Evolutionary conservation across 1,140 invertebrate species (phyloP).

Genomic region (Drosophila tristis): DNA sequence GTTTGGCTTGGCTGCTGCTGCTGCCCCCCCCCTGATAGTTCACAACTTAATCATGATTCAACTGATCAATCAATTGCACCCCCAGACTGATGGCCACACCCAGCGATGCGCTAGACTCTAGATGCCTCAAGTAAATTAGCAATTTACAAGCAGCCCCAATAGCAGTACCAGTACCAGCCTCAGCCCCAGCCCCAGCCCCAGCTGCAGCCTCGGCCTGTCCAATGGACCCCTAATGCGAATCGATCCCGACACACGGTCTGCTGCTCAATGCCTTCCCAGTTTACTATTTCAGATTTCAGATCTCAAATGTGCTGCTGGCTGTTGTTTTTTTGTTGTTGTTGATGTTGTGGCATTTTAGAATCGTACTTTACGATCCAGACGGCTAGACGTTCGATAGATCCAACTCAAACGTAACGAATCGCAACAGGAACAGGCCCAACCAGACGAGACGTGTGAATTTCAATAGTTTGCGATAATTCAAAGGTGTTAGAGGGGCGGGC

Average conservation of each 20-base stretch:
- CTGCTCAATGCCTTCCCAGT: constrained; percentile 43
- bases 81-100: constrained; percentile 25
- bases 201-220: constrained; percentile 31
- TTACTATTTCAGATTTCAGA: constrained; percentile 31
- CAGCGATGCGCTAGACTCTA: neutral
- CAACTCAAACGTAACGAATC: constrained; percentile 37
- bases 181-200: too few relatives aligned
- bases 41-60: constrained; percentile 39
- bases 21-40: neutral
- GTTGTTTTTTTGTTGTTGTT: too few relatives aligned
- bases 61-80: constrained; percentile 30
- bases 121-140: constrained; percentile 35
- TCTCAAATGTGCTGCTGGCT: too few relatives aligned
- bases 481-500: too few relatives aligned
- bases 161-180: too few relatives aligned
- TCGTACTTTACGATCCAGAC: constrained; percentile 57
- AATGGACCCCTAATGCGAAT: constrained; percentile 52
- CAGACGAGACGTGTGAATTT: constrained; percentile 60
- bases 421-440: constrained; percentile 16
- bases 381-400: constrained; percentile 67
- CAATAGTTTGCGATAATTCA: constrained; percentile 45
- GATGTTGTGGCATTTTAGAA: constrained; percentile 27
- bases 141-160: constrained; percentile 35
- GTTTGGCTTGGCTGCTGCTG: too few relatives aligned
- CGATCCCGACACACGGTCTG: constrained; percentile 48